Evolutionary conservation across 2,888 invertebrate species (phyloP), one percentile per base, ranked within the genome.

Genomic region (Agapostemon virescens): DNA sequence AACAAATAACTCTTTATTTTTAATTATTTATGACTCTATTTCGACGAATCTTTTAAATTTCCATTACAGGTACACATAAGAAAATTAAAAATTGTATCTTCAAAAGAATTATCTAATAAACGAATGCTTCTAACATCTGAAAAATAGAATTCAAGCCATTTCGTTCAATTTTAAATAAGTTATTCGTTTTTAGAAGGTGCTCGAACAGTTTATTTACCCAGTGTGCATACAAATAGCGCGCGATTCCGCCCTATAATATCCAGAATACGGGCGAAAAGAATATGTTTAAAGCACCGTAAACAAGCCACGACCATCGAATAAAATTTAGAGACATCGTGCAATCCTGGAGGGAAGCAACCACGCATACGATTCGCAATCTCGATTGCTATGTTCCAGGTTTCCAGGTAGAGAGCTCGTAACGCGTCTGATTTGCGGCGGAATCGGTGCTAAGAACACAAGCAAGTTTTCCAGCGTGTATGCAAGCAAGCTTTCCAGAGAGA

Each of bases 361-460:
- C 20, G 61, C 45, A 30, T 38, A 40, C 49, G 63, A 52, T 42
- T 69, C 69, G 23, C n/a, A 20, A 49, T 38, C 15, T n/a, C 75
- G 61, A 75, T 69, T 38, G 58, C 26, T 5, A 9, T 64, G 52
- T 64, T 66, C 64, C 52, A 15, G 40, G 45, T 72, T 42, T 17
- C 45, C 61, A 33, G 33, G 58, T 40, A 33, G 42, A 30, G 17
- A 23, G 45, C 69, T 73, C 74, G 75, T 71, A 70, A 80, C 68
- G 70, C 71, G 45, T 74, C 61, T 58, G 71, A 83, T 83, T 84
- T 84, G 76, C 76, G 74, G 76, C 74, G 69, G 58, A 80, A 76
- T 83, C 74, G 70, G 72, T 4, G 49, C 77, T 63, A 63, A 72
- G 71, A 69, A 77, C 71, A 61, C 26, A 55, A 74, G 81, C 20